Evolutionary conservation across 2,113 vertebrate genomes (phyloP).

Genomic region (Elephantulus edwardii): DNA sequence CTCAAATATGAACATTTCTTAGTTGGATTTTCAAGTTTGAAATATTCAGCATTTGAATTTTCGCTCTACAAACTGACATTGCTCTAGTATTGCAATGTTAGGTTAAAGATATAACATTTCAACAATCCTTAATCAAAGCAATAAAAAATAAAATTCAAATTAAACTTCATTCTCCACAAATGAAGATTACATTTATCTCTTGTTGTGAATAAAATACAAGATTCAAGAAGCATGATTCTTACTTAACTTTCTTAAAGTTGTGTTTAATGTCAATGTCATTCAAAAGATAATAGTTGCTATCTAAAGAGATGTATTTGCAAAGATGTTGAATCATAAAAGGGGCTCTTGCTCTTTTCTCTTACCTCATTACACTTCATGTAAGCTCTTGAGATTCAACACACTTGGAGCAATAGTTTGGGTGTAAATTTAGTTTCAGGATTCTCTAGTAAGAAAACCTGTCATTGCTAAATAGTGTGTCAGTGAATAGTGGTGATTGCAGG

Average conservation of each 20-base stretch:
- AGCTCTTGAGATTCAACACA: slow-evolving; percentile 20
- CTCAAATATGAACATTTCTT: not conserved
- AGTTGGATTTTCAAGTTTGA: not conserved
- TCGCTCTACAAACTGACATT: not conserved
- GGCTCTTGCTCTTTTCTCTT: not conserved
- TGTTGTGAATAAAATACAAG: not conserved
- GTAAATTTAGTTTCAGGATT: slow-evolving; percentile 32
- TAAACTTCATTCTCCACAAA: slow-evolving; percentile 24
- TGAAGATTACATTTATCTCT: not conserved
- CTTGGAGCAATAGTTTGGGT: slow-evolving; percentile 24
- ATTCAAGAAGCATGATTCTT: not conserved
- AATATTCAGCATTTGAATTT: slow-evolving; percentile 1
- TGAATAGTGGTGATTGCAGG: slow-evolving; percentile 8
- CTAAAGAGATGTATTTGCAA: slow-evolving; percentile 10
- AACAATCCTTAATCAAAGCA: slow-evolving; percentile 1
- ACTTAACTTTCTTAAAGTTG: not conserved
- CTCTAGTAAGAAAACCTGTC: slow-evolving; percentile 59
- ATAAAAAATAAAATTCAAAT: slow-evolving; percentile 25
- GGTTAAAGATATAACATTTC: not conserved
- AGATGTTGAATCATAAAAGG: not conserved
- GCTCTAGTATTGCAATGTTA: not conserved
- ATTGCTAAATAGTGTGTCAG: not conserved
- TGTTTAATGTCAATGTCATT: not conserved
- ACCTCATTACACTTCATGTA: not conserved
- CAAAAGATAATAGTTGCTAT: not conserved